Evolutionary conservation across 2,888 invertebrate genomes (phyloP), one percentile per base, ranked within the genome.

Genomic region (Caenorhabditis becei): DNA sequence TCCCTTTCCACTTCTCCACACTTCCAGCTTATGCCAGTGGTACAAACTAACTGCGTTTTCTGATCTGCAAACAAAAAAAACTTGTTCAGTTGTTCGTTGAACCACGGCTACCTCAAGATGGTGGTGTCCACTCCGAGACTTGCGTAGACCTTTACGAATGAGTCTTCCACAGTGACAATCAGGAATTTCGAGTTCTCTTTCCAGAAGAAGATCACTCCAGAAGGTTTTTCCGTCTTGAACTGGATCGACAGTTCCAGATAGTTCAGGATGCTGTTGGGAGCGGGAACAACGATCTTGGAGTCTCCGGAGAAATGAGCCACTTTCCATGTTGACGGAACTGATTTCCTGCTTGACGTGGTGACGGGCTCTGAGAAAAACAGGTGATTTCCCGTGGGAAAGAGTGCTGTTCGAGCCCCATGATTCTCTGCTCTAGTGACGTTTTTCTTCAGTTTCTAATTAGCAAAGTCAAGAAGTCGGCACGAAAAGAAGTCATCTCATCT

Each of bases 21-120:
- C 77, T 70, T 86, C 85, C n/a, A 84, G 26, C 47, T 81, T 85
- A 69, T 87, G 87, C 87, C 87, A 87, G 16, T 72, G 66, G 56
- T 85, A 72, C 56, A 87, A 53, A 23, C 80, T 71, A 24, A 87
- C 78, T 10, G 77, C 72, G 11, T 70, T 74, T 28, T 83, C 85
- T 5, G 86, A 85, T 77, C 86, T 84, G 20, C 24, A 72, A 61
- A 51, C 10, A 47, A 37, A 51, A 3, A 11, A 35, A 7, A 26
- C n/a, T n/a, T 7, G 0, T 26, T 37, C 7, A 7, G 32, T 7
- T 32, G 4, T 32, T 32, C 10, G 32, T 4, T 32, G 32, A 4
- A 7, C 10, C 32, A 0, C 18, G n/a, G 32, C 20, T 23, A 65
- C 84, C 82, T 82, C 49, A 84, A 53, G 47, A 84, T 61, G 37